Conservation (phyloP, 2,888 invertebrate species). For the Sussaba pulchella region DNA sequence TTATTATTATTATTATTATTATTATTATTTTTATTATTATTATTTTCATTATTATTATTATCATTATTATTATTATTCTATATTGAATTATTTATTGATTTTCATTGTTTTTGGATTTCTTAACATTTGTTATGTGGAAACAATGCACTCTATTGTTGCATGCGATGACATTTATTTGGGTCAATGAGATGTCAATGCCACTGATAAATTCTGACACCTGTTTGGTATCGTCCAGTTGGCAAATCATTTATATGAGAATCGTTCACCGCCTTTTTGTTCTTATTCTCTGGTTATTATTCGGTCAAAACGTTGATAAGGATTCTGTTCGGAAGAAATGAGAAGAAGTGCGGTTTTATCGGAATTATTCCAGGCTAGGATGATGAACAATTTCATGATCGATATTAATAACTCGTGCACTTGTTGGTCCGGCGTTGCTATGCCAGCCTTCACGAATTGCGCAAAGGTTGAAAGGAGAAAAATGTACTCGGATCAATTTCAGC, state of each 20-base stretch:
- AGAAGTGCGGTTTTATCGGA: no score
- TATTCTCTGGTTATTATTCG: no score
- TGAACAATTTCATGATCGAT: not conserved
- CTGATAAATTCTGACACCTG: conserved; percentile 21
- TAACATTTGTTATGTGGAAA: no score
- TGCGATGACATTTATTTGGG: not conserved
- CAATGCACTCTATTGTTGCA: no score
- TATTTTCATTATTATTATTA: no score
- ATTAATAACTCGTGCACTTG: not conserved
- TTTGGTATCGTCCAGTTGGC: not conserved
- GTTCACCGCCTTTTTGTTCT: not conserved
- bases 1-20: no score
- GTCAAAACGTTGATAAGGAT: no score
- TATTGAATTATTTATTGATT: not conserved
- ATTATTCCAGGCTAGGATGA: not conserved
- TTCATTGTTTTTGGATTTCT: not conserved
- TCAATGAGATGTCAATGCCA: not conserved
- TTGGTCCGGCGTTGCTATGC: conserved; percentile 10
- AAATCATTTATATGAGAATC: not conserved
- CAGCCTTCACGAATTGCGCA: not conserved
- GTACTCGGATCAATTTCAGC: no score
- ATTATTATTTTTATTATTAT: no score
- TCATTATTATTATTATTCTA: no score
- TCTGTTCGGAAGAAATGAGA: no score
- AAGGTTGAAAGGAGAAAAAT: no score